Evolutionary conservation across 2,888 invertebrate species (phyloP), one percentile per base, ranked within the genome.

Genomic region (Cerceris ruficornis): DNA sequence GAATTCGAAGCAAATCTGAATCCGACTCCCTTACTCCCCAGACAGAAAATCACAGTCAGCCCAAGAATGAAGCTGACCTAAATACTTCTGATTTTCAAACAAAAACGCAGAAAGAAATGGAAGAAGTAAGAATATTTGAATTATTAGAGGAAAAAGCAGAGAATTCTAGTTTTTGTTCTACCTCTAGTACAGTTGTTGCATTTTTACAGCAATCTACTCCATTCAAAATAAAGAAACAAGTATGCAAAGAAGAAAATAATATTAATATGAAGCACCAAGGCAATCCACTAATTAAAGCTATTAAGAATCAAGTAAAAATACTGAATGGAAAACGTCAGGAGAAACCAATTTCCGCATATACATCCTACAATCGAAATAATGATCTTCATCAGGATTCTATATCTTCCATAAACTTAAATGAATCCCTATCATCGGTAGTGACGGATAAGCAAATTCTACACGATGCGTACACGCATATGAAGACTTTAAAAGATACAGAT

Each of bases 71-170:
- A 6, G 62, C 75, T 7, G 90, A 90, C 64, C 72, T 81, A 50
- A 88, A 81, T 57, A 81, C 77, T 43, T 91, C 90, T 17, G 92
- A 91, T 70, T 80, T 88, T 15, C 91, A 92, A 76, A 81, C 85
- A 54, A 78, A 93, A 87, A 88, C 79, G 17, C 93, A 93, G 41
- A 93, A 91, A 87, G 94, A 95, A 91, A 84, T 92, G 1, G 95
- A 95, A 46, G 96, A 96, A 88, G 93, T 97, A 79, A 94, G 95
- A 76, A 94, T 96, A 88, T 97, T 97, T 92, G 97, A 97, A 88
- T 90, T 96, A 7, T 92, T 97, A 49, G 97, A 97, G 92, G 94
- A 95, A 86, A 96, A 96, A 91, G 95, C 95, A 6, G 93, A 95
- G 60, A 93, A 94, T 89, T 95, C 96, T 28, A 96, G 96, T 88